Percentiles rank a stretch among this genome's conserved stretches.
Conservation (phyloP, 2,888 invertebrate genomes). For the Ormyrus rosae region DNA sequence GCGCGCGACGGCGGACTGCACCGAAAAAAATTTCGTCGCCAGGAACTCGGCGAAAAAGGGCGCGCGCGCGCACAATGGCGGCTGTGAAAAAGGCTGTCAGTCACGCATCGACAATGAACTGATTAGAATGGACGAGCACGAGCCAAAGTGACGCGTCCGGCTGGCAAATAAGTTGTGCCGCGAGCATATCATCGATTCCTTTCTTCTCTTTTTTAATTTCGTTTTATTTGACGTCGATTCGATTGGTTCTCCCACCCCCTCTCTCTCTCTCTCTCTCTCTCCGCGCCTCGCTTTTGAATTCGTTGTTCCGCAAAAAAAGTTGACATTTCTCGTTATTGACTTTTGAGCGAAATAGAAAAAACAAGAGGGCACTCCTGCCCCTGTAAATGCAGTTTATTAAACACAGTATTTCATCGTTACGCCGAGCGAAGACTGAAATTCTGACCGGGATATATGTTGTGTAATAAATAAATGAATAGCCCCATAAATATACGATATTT, state of each 20-base stretch:
- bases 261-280: not conserved
- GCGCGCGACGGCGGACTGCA: not conserved
- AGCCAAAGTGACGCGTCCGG: constrained; percentile 32
- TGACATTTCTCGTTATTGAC: too few relatives aligned
- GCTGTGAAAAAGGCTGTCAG: constrained; percentile 39
- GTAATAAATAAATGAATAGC: not conserved
- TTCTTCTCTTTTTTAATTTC: constrained; percentile 53
- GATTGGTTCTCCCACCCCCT: not conserved
- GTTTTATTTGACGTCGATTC: constrained; percentile 54
- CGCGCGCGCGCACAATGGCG: not conserved
- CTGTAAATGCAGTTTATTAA: too few relatives aligned
- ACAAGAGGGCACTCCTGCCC: too few relatives aligned
- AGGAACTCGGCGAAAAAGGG: constrained; percentile 18
- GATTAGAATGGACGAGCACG: constrained; percentile 57
- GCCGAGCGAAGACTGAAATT: too few relatives aligned
- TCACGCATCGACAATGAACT: constrained; percentile 59
- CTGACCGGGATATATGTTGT: too few relatives aligned
- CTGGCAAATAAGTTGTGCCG: constrained; percentile 37
- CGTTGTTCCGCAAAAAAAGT: too few relatives aligned
- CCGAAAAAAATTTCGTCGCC: constrained; percentile 1
- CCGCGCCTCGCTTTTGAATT: not conserved
- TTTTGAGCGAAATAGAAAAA: too few relatives aligned
- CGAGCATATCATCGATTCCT: not conserved
- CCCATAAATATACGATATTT: too few relatives aligned
- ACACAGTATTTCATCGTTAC: too few relatives aligned